Base-by-base conservation (phyloP, 2,888 invertebrate species). In the Epinotia brunnichana region DNA sequence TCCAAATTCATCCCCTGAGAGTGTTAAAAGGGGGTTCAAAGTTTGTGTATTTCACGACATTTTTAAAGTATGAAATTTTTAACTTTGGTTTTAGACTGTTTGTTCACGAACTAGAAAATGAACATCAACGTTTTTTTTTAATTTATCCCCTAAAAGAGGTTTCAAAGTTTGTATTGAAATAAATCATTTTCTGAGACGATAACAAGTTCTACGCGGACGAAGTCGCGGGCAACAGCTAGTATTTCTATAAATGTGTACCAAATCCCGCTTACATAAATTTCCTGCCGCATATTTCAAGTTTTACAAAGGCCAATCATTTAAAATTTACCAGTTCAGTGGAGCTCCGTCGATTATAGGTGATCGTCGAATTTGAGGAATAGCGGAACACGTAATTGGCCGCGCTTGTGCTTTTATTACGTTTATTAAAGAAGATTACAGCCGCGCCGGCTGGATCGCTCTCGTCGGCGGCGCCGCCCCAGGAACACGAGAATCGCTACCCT, bases 351-450 rank as follows among this genome's bases (percentile, higher is more conserved):
- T 75, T 75, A 77, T 67, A 74, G 68, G 66, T 57, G 71, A 75
- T 76, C 67, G 77, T 76, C 70, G 76, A 76, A 79, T 79, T 78
- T 75, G 75, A 80, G 77, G 79, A 77, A 78, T 77, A 76, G 76
- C 76, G 77, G 79, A 74, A 74, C 71, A 61, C 41, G 78, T 87
- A 86, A 86, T 86, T 83, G 83, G 76, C 74, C 77, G 77, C 79
- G 77, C 79, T 81, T 79, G 79, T 78, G 79, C 76, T 81, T 75
- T 76, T 78, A 80, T 80, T 81, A 82, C 78, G 79, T 85, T 87
- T 85, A 87, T 87, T 85, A 87, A 79, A 81, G 81, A 85, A 85
- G 84, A 87, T 88, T 87, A 87, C 81, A 85, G 80, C 79, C 76
- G 79, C 78, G 75, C 60, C 77, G 76, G 78, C 75, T 75, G 77